A percentile compares a stretch with the other conserved stretches of the same genome.
Conservation (phyloP, 1,140 invertebrate species). For the Venustaconcha ellipsiformis region DNA sequence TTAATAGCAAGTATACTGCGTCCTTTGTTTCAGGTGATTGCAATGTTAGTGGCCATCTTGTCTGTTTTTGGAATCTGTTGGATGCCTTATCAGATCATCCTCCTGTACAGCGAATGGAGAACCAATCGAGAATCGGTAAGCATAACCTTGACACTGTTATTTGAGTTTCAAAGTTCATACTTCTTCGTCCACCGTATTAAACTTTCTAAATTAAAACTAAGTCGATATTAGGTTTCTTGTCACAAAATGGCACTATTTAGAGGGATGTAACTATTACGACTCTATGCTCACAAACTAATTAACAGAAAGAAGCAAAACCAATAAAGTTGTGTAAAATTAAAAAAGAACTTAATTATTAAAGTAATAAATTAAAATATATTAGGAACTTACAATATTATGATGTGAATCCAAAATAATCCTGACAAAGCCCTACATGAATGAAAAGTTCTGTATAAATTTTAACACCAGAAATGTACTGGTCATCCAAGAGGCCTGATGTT, state of each 20-base stretch:
- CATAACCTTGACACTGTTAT: neutral
- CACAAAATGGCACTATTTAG: neutral
- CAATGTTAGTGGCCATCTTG: constrained; percentile 68
- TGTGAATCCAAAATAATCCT: no score
- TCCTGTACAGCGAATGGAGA: constrained; percentile 55
- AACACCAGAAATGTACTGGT: no score
- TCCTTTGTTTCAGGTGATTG: constrained; percentile 64
- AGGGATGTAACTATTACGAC: neutral
- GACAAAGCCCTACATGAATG: no score
- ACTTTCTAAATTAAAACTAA: neutral
- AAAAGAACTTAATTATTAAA: no score
- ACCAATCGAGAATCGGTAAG: constrained; percentile 31
- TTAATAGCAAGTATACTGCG: no score
- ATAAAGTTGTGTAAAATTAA: no score
- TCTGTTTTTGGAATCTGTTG: constrained; percentile 66
- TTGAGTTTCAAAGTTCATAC: neutral
- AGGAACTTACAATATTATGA: no score
- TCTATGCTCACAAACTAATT: no score
- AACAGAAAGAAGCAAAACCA: no score
- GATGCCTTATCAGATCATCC: constrained; percentile 57
- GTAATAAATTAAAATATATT: no score
- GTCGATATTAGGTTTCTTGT: neutral
- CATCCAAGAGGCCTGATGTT: no score
- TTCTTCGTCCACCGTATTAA: neutral
- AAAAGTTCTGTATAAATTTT: no score